Conservation (phyloP, 2,888 invertebrate genomes). For the Melanargia galathea region DNA sequence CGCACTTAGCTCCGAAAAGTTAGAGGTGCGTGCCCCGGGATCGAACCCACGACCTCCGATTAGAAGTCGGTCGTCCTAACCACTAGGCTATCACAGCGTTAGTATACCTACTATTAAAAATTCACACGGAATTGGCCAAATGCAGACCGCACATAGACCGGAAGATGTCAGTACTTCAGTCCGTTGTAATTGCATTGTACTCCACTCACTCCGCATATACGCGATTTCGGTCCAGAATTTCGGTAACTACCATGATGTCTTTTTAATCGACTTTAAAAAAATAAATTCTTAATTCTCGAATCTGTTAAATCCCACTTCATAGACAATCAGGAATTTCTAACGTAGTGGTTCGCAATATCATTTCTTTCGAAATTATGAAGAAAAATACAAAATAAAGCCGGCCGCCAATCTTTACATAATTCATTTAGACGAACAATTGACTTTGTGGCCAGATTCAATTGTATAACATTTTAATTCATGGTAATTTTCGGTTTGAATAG, state of each 20-base stretch:
- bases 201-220: constrained; percentile 24
- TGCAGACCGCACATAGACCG: constrained; percentile 7
- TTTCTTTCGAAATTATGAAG: not conserved
- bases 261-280: too few relatives aligned
- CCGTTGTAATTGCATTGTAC: constrained; percentile 26
- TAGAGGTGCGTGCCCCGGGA: too few relatives aligned
- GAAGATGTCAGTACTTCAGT: constrained; percentile 27
- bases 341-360: not conserved
- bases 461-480: constrained; percentile 21
- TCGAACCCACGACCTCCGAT: too few relatives aligned
- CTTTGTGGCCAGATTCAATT: constrained; percentile 4
- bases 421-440: constrained; percentile 3
- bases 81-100: too few relatives aligned
- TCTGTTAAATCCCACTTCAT: too few relatives aligned
- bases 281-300: too few relatives aligned
- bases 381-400: constrained; percentile 2
- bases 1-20: too few relatives aligned
- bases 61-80: too few relatives aligned
- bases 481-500: constrained; percentile 19
- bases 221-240: constrained; percentile 15
- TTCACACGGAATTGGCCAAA: not conserved
- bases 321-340: not conserved
- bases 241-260: not conserved
- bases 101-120: not conserved
- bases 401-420: not conserved